Percentiles rank a stretch among this genome's conserved stretches.
Evolutionary conservation across 2,888 invertebrate genomes (phyloP).

Genomic region (Orthosia gothica): DNA sequence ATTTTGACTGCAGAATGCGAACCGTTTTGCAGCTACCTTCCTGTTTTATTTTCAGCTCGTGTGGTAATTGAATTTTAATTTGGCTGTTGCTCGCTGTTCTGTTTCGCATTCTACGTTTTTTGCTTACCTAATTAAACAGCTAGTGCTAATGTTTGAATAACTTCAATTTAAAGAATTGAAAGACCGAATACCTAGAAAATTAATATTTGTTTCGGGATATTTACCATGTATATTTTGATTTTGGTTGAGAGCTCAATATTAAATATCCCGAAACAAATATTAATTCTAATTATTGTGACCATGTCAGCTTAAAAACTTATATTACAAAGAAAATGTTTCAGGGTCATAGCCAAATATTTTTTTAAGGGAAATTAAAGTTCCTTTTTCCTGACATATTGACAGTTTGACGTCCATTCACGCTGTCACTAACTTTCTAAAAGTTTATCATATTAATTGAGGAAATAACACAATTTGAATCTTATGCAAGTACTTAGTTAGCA

Average conservation of each 20-base stretch:
- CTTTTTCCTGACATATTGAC: conserved; percentile 26
- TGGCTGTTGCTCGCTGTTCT: background rate
- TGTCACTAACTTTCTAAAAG: conserved; percentile 1
- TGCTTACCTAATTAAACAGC: background rate
- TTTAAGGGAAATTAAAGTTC: conserved; percentile 17
- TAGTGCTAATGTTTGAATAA: conserved; percentile 9
- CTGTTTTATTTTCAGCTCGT: conserved; percentile 35
- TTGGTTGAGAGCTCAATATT: too few relatives aligned
- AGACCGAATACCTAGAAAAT: background rate
- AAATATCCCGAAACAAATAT: too few relatives aligned
- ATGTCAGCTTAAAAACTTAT: too few relatives aligned
- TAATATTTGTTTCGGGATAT: too few relatives aligned
- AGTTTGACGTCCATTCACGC: conserved; percentile 18
- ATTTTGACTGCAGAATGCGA: conserved; percentile 33
- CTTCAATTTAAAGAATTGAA: conserved; percentile 18
- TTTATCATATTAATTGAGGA: conserved; percentile 15
- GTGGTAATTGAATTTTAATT: conserved; percentile 49
- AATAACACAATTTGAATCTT: conserved; percentile 2
- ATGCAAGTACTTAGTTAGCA: background rate
- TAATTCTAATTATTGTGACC: too few relatives aligned
- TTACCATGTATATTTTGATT: too few relatives aligned
- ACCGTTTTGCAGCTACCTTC: conserved; percentile 1
- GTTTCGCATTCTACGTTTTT: conserved; percentile 24
- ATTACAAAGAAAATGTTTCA: conserved; percentile 2
- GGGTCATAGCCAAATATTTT: conserved; percentile 7